Percentiles rank a stretch among this genome's conserved stretches.
These are phyloP conservation scores for Sylvilagus bachmani DNA, from an alignment of 2,113 vertebrate species.

Conservation along the genomic window DNA sequence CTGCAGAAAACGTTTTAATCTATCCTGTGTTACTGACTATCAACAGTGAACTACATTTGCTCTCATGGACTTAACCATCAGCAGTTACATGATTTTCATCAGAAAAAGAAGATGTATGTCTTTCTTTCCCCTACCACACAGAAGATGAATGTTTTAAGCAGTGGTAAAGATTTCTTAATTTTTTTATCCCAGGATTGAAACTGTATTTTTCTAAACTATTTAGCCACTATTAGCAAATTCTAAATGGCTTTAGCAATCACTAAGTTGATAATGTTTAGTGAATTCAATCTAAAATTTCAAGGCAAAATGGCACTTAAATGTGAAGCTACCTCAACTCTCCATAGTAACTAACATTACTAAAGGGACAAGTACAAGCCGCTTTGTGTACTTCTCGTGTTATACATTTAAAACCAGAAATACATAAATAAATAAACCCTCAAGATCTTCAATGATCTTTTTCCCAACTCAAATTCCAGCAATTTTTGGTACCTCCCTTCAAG, in stretches of 20 bases:
- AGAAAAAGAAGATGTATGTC: background rate
- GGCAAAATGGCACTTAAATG: background rate
- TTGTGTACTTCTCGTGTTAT: background rate
- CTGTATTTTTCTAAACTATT: constrained; percentile 37
- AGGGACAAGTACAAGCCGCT: background rate
- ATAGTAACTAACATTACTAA: background rate
- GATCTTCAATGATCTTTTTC: background rate
- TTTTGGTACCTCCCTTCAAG: background rate
- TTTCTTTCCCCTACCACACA: background rate
- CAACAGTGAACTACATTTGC: background rate
- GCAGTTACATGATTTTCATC: background rate
- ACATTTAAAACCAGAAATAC: constrained; percentile 9
- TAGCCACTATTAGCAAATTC: background rate
- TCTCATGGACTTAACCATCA: background rate
- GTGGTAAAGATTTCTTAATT: background rate
- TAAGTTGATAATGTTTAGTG: background rate
- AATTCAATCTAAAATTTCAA: constrained; percentile 1
- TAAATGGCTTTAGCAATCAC: background rate
- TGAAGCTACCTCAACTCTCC: background rate
- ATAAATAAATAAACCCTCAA: background rate
- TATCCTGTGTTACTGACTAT: background rate
- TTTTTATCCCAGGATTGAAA: background rate
- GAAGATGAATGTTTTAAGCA: background rate
- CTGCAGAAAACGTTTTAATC: background rate
- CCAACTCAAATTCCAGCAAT: background rate